A percentile compares a stretch with the other conserved stretches of the same genome.
phyloP scores from a whole-genome alignment of 2,797 vertebrate genomes.

The Rhodeus uyekii region DNA sequence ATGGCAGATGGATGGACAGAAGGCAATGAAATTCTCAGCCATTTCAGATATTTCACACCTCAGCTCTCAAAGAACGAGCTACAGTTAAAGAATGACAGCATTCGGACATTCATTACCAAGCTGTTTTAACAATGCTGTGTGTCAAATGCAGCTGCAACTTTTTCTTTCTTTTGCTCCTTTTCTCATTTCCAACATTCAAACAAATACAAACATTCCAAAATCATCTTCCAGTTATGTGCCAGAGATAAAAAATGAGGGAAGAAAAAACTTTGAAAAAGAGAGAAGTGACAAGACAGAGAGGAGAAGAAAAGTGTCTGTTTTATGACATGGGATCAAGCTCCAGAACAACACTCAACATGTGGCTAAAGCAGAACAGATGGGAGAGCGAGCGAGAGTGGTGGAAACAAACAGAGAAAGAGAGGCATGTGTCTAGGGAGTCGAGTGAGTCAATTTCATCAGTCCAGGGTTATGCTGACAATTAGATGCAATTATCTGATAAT shows the following conservation, averaged over 20 bases:
- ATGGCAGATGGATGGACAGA: conserved; percentile 47
- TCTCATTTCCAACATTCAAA: conserved; percentile 60
- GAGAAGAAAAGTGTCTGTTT: conserved; percentile 67
- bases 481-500: background rate
- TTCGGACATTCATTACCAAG: conserved; percentile 68
- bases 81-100: conserved; percentile 64
- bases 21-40: conserved; percentile 71
- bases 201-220: too few species aligned
- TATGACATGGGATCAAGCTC: conserved; percentile 72
- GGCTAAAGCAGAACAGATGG: conserved; percentile 76
- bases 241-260: conserved; percentile 57
- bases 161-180: conserved; percentile 21
- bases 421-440: background rate
- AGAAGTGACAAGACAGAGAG: conserved; percentile 44
- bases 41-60: conserved; percentile 71
- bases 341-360: conserved; percentile 74
- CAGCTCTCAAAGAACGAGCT: conserved; percentile 61
- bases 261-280: background rate
- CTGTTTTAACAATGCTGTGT: conserved; percentile 64
- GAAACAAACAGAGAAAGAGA: conserved; percentile 31
- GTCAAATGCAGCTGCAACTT: conserved; percentile 66
- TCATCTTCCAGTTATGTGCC: conserved; percentile 66
- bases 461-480: background rate
- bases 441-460: background rate
- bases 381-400: conserved; percentile 56